Evolutionary conservation across 2,797 vertebrate genomes (phyloP).

Genomic region (Echiichthys vipera): DNA sequence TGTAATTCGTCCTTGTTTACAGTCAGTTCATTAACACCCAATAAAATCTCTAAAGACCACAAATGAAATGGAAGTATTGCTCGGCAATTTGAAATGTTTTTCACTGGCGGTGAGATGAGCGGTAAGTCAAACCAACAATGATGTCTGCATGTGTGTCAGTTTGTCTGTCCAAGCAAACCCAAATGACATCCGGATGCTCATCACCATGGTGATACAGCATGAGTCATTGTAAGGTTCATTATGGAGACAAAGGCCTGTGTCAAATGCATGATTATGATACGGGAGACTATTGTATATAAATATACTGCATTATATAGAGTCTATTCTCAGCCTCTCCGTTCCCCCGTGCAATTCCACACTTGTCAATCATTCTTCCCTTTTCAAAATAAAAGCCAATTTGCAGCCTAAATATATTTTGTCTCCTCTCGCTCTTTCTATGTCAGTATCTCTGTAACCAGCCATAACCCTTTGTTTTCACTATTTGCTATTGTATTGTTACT

Average conservation of each 20-base stretch:
- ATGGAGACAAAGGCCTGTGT: conserved; percentile 52
- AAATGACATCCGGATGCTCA: conserved; percentile 45
- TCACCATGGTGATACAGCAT: conserved; percentile 57
- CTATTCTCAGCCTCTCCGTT: background rate
- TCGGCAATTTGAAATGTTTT: background rate
- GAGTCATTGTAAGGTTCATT: conserved; percentile 56
- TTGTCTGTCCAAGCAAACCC: conserved; percentile 49
- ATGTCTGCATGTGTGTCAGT: conserved; percentile 21
- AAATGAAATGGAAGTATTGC: conserved; percentile 7
- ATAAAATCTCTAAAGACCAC: background rate
- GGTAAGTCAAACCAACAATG: conserved; percentile 7
- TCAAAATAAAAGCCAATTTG: conserved; percentile 23
- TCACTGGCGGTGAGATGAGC: background rate
- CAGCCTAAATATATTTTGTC: background rate
- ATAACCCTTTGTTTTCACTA: background rate
- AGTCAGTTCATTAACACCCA: background rate
- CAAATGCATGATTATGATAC: conserved; percentile 46
- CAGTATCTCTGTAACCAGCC: background rate
- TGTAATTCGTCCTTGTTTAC: conserved; percentile 1
- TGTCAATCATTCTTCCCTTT: conserved; percentile 37
- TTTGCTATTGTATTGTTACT: background rate
- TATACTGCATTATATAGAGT: background rate
- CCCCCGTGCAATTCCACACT: conserved; percentile 5
- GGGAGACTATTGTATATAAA: conserved; percentile 31
- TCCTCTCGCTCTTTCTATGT: background rate